Conservation (phyloP, 2,888 invertebrate genomes). For the Thecocarcelia acutangulata region DNA sequence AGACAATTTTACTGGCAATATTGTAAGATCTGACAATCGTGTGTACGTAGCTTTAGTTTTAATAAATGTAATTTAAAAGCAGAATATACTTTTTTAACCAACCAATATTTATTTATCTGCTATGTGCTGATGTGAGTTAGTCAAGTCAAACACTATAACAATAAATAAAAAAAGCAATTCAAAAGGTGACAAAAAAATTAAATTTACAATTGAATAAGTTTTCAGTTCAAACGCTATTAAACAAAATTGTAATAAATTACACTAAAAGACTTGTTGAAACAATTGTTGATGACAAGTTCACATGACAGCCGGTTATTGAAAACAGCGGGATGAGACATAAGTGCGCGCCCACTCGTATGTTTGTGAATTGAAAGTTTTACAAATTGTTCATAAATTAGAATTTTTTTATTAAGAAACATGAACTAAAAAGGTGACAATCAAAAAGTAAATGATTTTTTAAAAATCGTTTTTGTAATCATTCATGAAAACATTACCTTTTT, state of each 20-base stretch:
- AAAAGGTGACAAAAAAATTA: slow-evolving; percentile 56
- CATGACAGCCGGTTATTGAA: slow-evolving; percentile 25
- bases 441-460: neutral
- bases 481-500: too few relatives aligned
- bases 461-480: neutral
- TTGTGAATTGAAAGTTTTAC: neutral
- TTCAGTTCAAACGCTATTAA: slow-evolving; percentile 4
- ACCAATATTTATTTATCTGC: slow-evolving; percentile 9
- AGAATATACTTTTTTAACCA: neutral
- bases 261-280: slow-evolving; percentile 38
- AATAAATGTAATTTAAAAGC: too few relatives aligned
- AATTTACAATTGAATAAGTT: slow-evolving; percentile 54
- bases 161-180: slow-evolving; percentile 7
- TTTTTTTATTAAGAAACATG: neutral
- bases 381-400: slow-evolving; percentile 24
- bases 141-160: slow-evolving; percentile 4
- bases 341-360: neutral
- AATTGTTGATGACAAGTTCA: slow-evolving; percentile 12
- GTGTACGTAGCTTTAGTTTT: too few relatives aligned
- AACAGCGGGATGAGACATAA: neutral
- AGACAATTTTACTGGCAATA: too few relatives aligned
- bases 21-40: too few relatives aligned
- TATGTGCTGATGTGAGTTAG: slow-evolving; percentile 9
- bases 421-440: slow-evolving; percentile 8
- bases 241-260: slow-evolving; percentile 27